Conservation (phyloP, 2,797 vertebrate genomes). For the Leptodactylus fallax region DNA sequence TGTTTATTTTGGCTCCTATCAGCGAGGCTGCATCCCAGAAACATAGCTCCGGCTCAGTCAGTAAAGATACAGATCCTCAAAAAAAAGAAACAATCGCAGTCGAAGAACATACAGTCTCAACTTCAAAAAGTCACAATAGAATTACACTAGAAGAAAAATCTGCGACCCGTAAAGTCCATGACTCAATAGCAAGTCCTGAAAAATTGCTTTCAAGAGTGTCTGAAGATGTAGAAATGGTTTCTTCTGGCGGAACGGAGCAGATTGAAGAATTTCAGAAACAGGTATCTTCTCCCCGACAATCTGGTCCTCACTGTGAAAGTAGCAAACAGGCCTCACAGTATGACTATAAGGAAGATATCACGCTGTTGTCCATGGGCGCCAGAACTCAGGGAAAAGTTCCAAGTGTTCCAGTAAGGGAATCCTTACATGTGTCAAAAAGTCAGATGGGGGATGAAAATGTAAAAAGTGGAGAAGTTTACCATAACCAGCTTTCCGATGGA, state of each 20-base stretch:
- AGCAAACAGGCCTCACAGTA: neutral
- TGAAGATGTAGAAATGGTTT: neutral
- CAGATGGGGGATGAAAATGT: neutral
- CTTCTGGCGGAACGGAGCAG: neutral
- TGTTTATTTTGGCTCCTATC: conserved; percentile 42
- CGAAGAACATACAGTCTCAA: neutral
- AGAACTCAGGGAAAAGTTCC: neutral
- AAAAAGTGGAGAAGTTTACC: neutral
- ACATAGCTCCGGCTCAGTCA: neutral
- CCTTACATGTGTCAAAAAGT: neutral
- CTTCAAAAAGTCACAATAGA: neutral
- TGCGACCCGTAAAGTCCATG: neutral
- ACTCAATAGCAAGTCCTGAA: neutral
- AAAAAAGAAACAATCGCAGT: neutral
- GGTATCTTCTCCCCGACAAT: neutral
- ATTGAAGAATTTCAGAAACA: neutral
- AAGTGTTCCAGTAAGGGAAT: neutral
- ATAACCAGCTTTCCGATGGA: neutral
- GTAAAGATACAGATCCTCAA: conserved; percentile 21
- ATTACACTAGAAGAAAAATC: neutral
- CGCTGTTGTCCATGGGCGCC: neutral
- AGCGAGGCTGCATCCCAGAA: conserved; percentile 34
- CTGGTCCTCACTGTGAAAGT: neutral
- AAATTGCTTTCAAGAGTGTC: neutral
- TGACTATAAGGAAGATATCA: conserved; percentile 4